Percentiles rank a stretch among this genome's conserved stretches.
phyloP scores from a whole-genome alignment of 2,113 vertebrate species.

The Paramormyrops kingsleyae region DNA sequence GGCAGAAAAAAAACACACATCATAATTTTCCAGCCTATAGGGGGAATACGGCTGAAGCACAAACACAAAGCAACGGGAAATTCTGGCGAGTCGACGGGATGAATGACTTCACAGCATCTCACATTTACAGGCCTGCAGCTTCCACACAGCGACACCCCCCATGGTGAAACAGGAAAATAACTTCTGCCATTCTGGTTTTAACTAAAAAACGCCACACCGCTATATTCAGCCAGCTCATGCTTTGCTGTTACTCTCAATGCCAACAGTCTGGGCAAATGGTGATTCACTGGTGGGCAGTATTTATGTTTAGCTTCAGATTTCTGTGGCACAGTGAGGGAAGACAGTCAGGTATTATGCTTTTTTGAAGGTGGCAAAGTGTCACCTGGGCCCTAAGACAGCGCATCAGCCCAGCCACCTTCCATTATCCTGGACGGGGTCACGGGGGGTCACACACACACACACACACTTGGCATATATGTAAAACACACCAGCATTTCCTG shows the following conservation, averaged over 20 bases:
- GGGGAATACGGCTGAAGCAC: not conserved
- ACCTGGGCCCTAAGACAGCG: not conserved
- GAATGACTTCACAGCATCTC: not conserved
- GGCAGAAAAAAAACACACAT: not conserved
- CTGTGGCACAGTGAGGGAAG: not conserved
- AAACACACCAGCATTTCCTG: not conserved
- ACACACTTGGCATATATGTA: not conserved
- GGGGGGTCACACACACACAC: not conserved
- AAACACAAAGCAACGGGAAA: not conserved
- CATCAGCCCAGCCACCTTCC: not conserved
- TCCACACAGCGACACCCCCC: not conserved
- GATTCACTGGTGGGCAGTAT: not conserved
- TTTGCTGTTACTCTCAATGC: not conserved
- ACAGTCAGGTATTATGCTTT: not conserved
- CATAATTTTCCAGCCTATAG: not conserved
- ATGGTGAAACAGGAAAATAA: not conserved
- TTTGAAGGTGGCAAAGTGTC: not conserved
- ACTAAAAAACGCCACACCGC: not conserved
- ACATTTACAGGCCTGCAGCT: not conserved
- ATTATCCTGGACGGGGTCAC: not conserved
- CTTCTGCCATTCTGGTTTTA: not conserved
- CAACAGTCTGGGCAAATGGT: not conserved
- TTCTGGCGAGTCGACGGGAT: not conserved
- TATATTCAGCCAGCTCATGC: not conserved
- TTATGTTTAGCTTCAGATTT: not conserved